A percentile compares a stretch with the other conserved stretches of the same genome.
Conservation (phyloP, 2,113 vertebrate genomes). For the Hippolais icterina region DNA sequence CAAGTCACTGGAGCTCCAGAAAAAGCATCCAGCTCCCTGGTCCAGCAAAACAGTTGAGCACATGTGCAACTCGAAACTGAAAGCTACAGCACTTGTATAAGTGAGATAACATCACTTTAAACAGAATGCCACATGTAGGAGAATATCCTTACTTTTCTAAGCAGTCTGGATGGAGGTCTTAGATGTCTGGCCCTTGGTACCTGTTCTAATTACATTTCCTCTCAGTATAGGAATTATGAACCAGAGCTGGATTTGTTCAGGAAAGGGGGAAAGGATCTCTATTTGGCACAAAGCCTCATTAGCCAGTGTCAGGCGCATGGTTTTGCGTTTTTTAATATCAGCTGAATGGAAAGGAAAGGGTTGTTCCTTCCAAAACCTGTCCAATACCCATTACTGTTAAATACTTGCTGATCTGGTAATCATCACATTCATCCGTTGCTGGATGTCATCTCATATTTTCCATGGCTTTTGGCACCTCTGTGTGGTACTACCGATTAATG, state of each 20-base stretch:
- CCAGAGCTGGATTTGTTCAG: not conserved
- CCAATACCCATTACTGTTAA: not conserved
- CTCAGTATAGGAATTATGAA: not conserved
- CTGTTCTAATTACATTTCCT: not conserved
- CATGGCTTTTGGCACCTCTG: conserved; percentile 28
- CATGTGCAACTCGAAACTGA: not conserved
- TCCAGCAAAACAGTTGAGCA: not conserved
- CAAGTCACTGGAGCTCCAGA: not conserved
- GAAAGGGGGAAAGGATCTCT: not conserved
- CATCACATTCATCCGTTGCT: conserved; percentile 13
- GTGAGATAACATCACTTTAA: not conserved
- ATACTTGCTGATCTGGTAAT: conserved; percentile 3
- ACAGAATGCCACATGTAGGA: not conserved
- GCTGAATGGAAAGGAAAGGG: not conserved
- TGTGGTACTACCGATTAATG: not conserved
- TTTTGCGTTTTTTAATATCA: not conserved
- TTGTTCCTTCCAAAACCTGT: not conserved
- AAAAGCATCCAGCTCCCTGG: not conserved
- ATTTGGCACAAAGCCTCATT: not conserved
- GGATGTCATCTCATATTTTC: conserved; percentile 12
- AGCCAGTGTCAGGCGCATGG: not conserved
- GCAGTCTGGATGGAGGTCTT: not conserved
- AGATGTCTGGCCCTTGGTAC: not conserved
- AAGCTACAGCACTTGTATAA: not conserved
- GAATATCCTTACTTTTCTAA: not conserved